Evolutionary conservation across 2,888 invertebrate species (phyloP).

Genomic region (Acanthacorydalis orientalis): DNA sequence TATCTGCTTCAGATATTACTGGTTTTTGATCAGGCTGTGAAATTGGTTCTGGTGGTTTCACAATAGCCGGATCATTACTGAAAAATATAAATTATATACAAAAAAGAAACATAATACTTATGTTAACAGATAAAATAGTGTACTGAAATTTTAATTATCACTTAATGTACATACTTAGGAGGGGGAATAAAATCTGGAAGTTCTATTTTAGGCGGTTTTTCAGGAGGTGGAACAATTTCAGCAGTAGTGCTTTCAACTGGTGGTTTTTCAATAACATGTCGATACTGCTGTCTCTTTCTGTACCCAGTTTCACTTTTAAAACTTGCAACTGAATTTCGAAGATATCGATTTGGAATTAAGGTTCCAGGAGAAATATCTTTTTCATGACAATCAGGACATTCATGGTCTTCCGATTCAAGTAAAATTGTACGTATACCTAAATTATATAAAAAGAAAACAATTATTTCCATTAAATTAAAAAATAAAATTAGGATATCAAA

Average conservation of each 20-base stretch:
- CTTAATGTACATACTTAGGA: slow-evolving; percentile 4
- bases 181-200: slow-evolving; percentile 5
- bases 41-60: slow-evolving; percentile 12
- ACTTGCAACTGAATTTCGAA: slow-evolving; percentile 74
- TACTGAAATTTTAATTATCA: neutral
- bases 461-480: neutral
- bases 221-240: slow-evolving; percentile 1
- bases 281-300: slow-evolving; percentile 31
- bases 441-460: neutral
- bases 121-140: neutral
- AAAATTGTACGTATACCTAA: slow-evolving; percentile 74
- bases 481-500: neutral
- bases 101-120: neutral
- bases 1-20: slow-evolving; percentile 27
- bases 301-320: slow-evolving; percentile 89
- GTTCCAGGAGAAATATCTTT: slow-evolving; percentile 85
- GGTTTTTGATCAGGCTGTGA: slow-evolving; percentile 19
- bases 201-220: slow-evolving; percentile 3
- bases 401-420: slow-evolving; percentile 84
- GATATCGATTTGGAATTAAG: slow-evolving; percentile 78
- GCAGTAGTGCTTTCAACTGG: slow-evolving; percentile 9
- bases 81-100: neutral
- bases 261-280: slow-evolving; percentile 5
- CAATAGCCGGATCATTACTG: slow-evolving; percentile 1
- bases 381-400: slow-evolving; percentile 88